Evolutionary conservation across 2,797 vertebrate genomes (phyloP).

Genomic region (Siniperca obscura): DNA sequence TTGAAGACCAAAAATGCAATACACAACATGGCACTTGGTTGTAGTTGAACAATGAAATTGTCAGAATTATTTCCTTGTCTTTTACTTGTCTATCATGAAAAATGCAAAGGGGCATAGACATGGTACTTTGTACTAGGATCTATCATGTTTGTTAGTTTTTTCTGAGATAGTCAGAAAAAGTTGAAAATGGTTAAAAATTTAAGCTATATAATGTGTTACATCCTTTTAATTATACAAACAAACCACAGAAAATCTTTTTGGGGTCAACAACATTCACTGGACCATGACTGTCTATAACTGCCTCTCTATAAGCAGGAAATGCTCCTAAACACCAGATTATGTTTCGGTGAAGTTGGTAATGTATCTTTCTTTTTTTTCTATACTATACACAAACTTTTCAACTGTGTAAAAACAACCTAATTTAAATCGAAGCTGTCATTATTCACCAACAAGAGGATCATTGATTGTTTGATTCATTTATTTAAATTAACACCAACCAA

Average conservation of each 20-base stretch:
- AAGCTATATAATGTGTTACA: background rate
- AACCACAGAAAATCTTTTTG: background rate
- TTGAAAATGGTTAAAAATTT: background rate
- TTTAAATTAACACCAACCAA: conserved; percentile 5
- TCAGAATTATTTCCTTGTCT: background rate
- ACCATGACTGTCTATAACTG: background rate
- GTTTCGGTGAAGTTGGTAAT: background rate
- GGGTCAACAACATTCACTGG: background rate
- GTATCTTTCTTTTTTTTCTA: background rate
- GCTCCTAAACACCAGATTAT: background rate
- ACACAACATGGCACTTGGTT: background rate
- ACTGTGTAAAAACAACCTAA: background rate
- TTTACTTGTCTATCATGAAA: background rate
- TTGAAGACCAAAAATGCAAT: background rate
- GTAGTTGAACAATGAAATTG: no score
- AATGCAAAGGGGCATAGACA: background rate
- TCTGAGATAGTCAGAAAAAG: background rate
- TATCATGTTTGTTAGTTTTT: background rate
- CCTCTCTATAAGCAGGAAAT: background rate
- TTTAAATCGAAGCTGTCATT: background rate
- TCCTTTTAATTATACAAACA: background rate
- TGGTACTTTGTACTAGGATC: background rate
- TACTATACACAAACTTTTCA: background rate
- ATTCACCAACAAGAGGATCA: background rate
- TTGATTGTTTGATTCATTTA: conserved; percentile 2